Evolutionary conservation across 2,113 vertebrate species (phyloP).

Genomic region (Neomonachus schauinslandi): DNA sequence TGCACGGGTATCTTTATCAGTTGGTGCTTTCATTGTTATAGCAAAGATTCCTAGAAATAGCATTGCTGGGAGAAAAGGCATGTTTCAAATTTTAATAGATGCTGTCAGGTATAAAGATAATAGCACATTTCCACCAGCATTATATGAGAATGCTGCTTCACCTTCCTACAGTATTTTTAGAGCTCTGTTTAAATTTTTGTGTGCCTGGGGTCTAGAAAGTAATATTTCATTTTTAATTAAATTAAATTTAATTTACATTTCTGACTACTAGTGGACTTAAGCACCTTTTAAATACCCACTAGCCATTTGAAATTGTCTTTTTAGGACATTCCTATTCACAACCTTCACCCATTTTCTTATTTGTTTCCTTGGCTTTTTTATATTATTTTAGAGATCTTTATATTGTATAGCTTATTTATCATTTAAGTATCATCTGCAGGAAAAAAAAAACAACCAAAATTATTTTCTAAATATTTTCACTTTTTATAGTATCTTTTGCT

Average conservation of each 20-base stretch:
- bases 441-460: background rate
- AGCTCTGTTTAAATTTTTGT: background rate
- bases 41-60: background rate
- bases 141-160: background rate
- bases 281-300: background rate
- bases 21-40: background rate
- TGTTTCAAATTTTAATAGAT: background rate
- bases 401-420: background rate
- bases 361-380: background rate
- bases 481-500: background rate
- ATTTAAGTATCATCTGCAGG: background rate
- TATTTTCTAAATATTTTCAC: background rate
- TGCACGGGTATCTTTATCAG: background rate
- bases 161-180: background rate
- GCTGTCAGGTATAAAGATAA: background rate
- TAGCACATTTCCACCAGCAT: background rate
- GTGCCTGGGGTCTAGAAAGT: background rate
- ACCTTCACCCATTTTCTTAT: background rate
- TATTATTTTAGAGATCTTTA: background rate
- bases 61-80: background rate
- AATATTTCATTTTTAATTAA: slow-evolving; percentile 1
- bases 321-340: background rate
- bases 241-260: slow-evolving; percentile 45
- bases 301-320: background rate
- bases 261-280: background rate